These are phyloP conservation scores for Piprites chloris DNA, from an alignment of 2,113 vertebrate genomes.

Conservation along the genomic window DNA sequence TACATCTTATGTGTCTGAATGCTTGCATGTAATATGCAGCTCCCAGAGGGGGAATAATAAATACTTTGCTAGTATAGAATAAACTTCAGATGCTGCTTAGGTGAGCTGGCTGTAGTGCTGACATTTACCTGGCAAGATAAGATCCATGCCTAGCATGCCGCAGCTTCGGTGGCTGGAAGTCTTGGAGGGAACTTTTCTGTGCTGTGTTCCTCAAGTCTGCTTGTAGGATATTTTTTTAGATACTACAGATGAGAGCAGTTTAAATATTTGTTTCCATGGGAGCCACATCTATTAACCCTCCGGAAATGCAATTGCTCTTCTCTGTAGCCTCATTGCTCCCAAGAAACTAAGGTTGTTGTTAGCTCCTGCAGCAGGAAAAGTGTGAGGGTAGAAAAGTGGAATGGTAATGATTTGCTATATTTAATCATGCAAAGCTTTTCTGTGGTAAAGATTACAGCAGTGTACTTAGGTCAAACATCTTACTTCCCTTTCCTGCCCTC, in stretches of 20 bases:
- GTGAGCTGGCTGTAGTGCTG: background rate
- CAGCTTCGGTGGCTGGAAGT: background rate
- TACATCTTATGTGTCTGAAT: slow-evolving; percentile 11
- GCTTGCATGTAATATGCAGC: background rate
- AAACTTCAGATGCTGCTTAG: background rate
- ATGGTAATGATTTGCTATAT: background rate
- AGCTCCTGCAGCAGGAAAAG: background rate
- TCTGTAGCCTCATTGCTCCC: background rate
- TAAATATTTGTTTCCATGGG: background rate
- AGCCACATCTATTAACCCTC: background rate
- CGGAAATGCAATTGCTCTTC: background rate
- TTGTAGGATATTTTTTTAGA: background rate
- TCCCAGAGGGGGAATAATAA: background rate
- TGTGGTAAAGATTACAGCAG: background rate
- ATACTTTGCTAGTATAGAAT: background rate
- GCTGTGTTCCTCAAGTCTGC: background rate
- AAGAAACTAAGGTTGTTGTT: background rate
- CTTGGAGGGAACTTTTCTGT: background rate
- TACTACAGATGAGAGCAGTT: background rate
- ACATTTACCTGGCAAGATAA: background rate
- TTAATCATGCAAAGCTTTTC: background rate
- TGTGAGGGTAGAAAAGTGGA: background rate
- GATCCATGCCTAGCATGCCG: background rate
- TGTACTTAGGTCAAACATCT: background rate
- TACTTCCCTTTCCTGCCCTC: background rate